Conservation (phyloP, 2,113 vertebrate species). For the Coturnix japonica region DNA sequence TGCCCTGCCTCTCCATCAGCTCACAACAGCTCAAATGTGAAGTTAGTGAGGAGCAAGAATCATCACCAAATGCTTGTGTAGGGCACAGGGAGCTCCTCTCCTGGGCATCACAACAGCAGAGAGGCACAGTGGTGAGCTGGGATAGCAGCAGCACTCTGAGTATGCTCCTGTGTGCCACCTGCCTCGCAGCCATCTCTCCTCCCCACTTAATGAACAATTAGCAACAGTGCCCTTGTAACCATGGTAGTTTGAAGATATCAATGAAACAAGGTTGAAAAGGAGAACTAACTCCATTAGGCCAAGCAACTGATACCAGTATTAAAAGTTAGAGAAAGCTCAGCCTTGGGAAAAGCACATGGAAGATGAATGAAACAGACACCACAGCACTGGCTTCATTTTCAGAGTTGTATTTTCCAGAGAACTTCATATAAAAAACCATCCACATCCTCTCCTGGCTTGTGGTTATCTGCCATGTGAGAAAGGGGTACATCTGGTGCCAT, state of each 20-base stretch:
- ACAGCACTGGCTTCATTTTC: accelerated
- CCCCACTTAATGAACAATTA: neutral
- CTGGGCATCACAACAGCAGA: neutral
- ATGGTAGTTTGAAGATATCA: neutral
- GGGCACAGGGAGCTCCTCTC: neutral
- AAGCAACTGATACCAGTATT: neutral
- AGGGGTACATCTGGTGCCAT: neutral
- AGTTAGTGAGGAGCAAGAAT: neutral
- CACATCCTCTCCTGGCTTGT: neutral
- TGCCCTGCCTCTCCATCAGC: neutral
- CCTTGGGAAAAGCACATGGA: neutral
- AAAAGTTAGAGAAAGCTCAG: neutral
- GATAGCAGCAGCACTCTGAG: neutral
- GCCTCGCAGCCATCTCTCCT: neutral
- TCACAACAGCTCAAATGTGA: neutral
- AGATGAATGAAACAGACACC: neutral
- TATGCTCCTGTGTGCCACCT: neutral
- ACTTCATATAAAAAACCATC: neutral
- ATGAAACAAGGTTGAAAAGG: neutral
- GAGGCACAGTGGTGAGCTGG: accelerated
- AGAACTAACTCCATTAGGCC: neutral
- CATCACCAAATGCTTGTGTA: neutral
- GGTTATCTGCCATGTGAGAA: neutral
- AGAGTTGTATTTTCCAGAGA: neutral
- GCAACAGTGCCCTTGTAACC: neutral